phyloP scores from a whole-genome alignment of 2,797 vertebrate genomes.

The Cryptoblepharus egeriae region DNA sequence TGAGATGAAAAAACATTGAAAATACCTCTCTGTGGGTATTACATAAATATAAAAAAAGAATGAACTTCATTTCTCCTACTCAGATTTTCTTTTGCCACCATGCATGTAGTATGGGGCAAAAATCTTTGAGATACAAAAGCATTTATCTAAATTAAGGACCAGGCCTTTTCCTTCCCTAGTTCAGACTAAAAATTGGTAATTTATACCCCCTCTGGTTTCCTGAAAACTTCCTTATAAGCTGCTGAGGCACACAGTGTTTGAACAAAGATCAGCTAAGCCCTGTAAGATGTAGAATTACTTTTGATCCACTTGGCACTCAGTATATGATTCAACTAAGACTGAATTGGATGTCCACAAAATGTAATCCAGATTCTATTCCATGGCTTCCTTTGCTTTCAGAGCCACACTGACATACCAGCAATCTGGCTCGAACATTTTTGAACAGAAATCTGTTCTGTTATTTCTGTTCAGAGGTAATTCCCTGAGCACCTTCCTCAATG shows the following conservation, averaged over 20 bases:
- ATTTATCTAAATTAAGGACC: not conserved
- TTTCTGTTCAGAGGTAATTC: not conserved
- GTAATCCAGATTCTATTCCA: not conserved
- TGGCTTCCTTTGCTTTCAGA: not conserved
- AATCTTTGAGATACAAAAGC: not conserved
- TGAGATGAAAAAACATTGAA: no score
- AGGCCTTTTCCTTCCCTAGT: not conserved
- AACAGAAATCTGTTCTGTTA: not conserved
- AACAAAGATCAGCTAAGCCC: not conserved
- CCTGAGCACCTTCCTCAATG: no score
- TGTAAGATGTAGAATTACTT: not conserved
- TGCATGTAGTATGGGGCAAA: not conserved
- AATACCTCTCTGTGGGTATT: no score
- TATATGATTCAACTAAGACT: not conserved
- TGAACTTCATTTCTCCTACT: not conserved
- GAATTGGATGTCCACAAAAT: not conserved
- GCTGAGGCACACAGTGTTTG: not conserved
- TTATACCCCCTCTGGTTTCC: not conserved
- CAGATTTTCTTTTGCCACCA: not conserved
- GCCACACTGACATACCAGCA: not conserved
- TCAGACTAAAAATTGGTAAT: not conserved
- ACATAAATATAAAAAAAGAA: no score
- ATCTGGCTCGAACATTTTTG: not conserved
- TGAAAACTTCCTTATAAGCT: not conserved
- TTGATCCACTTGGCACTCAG: not conserved